Evolutionary conservation across 1,140 invertebrate species (phyloP), one percentile per base, ranked within the genome.

Genomic region (Monochamus saltuarius): DNA sequence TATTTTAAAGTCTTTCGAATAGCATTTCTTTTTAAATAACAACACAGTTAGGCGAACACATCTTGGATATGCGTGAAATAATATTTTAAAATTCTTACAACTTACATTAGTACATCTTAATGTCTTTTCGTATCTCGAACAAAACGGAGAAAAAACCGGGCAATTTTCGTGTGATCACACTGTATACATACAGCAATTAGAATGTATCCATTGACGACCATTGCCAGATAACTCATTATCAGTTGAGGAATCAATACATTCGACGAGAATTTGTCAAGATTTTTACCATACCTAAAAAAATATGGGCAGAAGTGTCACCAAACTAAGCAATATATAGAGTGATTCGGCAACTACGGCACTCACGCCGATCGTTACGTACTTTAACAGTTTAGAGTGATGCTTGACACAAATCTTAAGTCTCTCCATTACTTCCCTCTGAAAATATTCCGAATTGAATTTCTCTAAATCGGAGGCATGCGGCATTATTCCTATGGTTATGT

Each of bases 271-370:
- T 45, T 46, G 16, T 60, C 46, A n/a, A 60, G 38, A 17, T 60
- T 53, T 14, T 54, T 51, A 37, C 58, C 58, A 42, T 47, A 60
- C 10, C 57, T 59, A 9, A n/a, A 59, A 59, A 17, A 10, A 9
- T 35, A 51, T 39, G n/a, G n/a, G n/a, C n/a, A n/a, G n/a, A n/a
- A n/a, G 9, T 29, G 22, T 29, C 37, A 43, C 1, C 22, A 49
- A 16, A n/a, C 22, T 49, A 8, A 22, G 7, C 17, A 11, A 46
- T 46, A 11, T 13, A 46, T 14, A 13, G 7, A 4, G 43, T 46
- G 9, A 16, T 6, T 46, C 17, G n/a, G 11, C n/a, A 47, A 47
- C 19, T 2, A 7, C 10, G 22, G 9, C 14, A 8, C 4, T n/a
- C 7, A 29, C 9, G 14, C 3, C n/a, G 7, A 9, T 16, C 11